Base-by-base conservation (phyloP, 1,140 invertebrate genomes). In the Archegozetes longisetosus region DNA sequence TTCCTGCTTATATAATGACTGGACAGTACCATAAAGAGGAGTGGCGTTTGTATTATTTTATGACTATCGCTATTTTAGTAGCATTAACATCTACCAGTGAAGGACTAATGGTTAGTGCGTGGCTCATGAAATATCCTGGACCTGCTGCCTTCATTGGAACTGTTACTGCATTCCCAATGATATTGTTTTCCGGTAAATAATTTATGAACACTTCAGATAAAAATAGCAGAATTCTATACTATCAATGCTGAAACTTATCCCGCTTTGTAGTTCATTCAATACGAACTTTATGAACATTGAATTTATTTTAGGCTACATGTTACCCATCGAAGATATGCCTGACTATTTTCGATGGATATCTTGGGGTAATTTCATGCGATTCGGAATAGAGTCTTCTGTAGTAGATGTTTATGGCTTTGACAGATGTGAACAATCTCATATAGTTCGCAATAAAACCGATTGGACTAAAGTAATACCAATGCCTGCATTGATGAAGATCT, bases 1-100 rank as follows among this genome's bases (percentile, higher is more conserved):
- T 86, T 64, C 88, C 94, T 62, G 87, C 94, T 1, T 97, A 96
- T 74, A 93, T 89, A 75, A 84, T 95, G 79, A 92, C 92, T 47
- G 84, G 83, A 3, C 92, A 97, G 71, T 20, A n/a, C n/a, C 6
- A n/a, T 20, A 24, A 20, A 2, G 27, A 13, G 32, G 20, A 1
- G 50, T 54, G 20, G 6, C 3, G 13, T 60, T 12, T 53, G 6
- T 40, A 40, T 40, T 40, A 40, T 40, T 40, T 40, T 40, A 40
- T 40, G 6, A 17, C 17, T 40, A 40, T 40, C 17, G 6, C 6
- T 40, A 6, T 40, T 9, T 40, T 40, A 17, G 17, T 40, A 40
- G 32, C 32, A 40, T 17, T 40, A 17, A 40, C 32, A 6, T 40
- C 32, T 6, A 9, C 32, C 6, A 9, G 6, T 9, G 17, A 9